Base-by-base conservation (phyloP, 1,140 invertebrate species). In the Tetranychus cinnabarinus region DNA sequence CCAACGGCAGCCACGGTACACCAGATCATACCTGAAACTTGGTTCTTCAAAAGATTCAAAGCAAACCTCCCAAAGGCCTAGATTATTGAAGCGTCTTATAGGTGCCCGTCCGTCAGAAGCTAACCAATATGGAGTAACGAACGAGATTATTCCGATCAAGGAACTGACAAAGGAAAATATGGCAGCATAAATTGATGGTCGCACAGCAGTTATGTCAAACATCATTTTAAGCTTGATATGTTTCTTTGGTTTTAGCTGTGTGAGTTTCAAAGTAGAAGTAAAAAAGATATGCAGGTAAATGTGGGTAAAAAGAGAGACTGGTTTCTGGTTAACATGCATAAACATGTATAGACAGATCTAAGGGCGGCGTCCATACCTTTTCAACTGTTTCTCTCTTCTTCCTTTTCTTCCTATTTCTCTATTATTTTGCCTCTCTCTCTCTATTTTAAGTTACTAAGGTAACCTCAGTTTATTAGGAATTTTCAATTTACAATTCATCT, bases 61-160 rank as follows among this genome's bases (percentile, higher is more conserved):
- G 62, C 67, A 68, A 39, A 64, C 66, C 61, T 67, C 66, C 67
- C 67, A 68, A 45, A 68, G 54, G 45, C 67, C 67, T 35, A 68
- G 60, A 35, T 60, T 63, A 42, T 65, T 48, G 47, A 68, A 68
- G n/a, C 58, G 61, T 56, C 64, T 57, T 34, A 63, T 60, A 15
- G 64, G 63, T 35, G 52, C 46, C 15, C 23, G n/a, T 8, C 64
- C 65, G 62, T 66, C 64, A 8, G 65, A 61, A 13, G 63, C 65
- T 46, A 68, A 60, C 67, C 67, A 68, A 59, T 67, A 68, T 8
- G 67, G 67, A 12, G 67, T 68, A 2, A 62, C 62, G 58, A 68
- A 67, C 2, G 66, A 62, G 46, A 68, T 62, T n/a, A 65, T 62
- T 15, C 62, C 61, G 23, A 65, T 62, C 7, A 66, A 15, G 5